Evolutionary conservation across 2,888 invertebrate species (phyloP), one percentile per base, ranked within the genome.

Genomic region (Plagodis pulveraria): DNA sequence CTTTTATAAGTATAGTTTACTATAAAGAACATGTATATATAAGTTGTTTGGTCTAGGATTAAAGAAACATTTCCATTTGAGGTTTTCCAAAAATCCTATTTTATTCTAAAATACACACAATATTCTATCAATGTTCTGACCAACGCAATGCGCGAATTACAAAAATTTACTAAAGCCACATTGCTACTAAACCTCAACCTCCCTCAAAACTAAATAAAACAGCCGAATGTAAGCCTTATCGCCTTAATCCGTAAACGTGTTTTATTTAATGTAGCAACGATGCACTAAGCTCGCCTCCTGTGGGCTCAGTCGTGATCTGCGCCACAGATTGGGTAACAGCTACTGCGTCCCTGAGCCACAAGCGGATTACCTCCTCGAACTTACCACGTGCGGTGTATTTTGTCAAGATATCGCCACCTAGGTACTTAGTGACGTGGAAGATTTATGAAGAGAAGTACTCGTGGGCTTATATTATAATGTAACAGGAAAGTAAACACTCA

Each of bases 281-380:
- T 66, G 59, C 58, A 56, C 58, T 62, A 60, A 65, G 66, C 61
- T 56, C 35, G 55, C 50, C 58, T 57, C 40, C 56, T 36, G 69
- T 57, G 66, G 64, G 60, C 56, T 62, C 65, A 56, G 56, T 69
- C 63, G 68, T 74, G 78, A 77, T 78, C 77, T 76, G 71, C 50
- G 65, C 78, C 40, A 40, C 40, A 40, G 8, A 10, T 40, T 10
- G 10, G 10, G 10, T 40, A 40, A 10, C 40, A 40, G 40, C 10
- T 10, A 40, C 10, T 40, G 10, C 40, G 40, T 10, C 77, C 78
- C 77, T 76, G 70, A 50, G 65, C 79, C 80, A 70, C 81, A 81
- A 82, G 78, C 81, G 77, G 84, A 83, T 84, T 84, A 83, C 73
- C 22, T 22, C 22, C 22, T 65, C 65, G 63, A 65, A 66, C 69